A percentile compares a stretch with the other conserved stretches of the same genome.
These are phyloP conservation scores for Leucosticte australis DNA, from an alignment of 2,113 vertebrate genomes.

Conservation along the genomic window DNA sequence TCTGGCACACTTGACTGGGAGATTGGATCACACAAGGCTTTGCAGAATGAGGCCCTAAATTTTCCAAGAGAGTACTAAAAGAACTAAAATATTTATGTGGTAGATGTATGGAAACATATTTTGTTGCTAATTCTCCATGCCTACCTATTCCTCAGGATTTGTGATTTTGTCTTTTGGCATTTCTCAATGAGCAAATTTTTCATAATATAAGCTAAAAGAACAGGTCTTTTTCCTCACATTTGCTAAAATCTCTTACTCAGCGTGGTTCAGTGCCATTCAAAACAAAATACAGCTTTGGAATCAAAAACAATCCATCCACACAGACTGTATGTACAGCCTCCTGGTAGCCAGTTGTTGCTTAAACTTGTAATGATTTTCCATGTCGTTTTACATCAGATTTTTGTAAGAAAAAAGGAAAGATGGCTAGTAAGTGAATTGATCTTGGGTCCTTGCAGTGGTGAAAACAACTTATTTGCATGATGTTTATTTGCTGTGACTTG, in stretches of 20 bases:
- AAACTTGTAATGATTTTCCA: constrained; percentile 73
- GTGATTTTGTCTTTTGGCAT: constrained; percentile 6
- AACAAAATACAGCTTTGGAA: not conserved
- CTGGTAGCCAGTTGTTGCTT: constrained; percentile 61
- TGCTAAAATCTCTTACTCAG: not conserved
- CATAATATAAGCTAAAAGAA: not conserved
- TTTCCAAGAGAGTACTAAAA: not conserved
- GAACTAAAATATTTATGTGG: not conserved
- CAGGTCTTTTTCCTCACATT: not conserved
- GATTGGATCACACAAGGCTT: not conserved
- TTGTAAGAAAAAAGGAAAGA: constrained; percentile 93
- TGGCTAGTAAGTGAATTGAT: constrained; percentile 87
- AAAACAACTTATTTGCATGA: constrained; percentile 74
- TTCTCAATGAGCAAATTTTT: not conserved
- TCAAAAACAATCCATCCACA: not conserved
- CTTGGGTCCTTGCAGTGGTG: constrained; percentile 73
- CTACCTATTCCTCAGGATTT: not conserved
- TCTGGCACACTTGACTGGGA: not conserved
- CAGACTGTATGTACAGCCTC: not conserved
- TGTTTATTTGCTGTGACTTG: constrained; percentile 83
- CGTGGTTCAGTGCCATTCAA: not conserved
- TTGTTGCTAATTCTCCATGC: not conserved
- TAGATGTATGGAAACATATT: not conserved
- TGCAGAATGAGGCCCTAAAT: not conserved
- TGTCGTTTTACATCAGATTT: constrained; percentile 83